Evolutionary conservation across 2,888 invertebrate species (phyloP), one percentile per base, ranked within the genome.

Genomic region (Cataglyphis cursor): DNA sequence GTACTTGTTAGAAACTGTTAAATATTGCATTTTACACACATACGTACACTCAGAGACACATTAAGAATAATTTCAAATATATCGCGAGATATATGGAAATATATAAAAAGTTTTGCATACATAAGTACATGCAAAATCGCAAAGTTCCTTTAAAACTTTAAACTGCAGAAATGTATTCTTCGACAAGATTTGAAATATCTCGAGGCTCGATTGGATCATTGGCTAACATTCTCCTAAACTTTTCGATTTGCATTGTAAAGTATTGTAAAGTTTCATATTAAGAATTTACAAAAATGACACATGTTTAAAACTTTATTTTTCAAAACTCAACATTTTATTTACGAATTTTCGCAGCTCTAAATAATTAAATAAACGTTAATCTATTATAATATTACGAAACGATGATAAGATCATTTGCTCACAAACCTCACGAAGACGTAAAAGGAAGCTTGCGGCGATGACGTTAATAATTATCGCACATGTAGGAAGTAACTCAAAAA

Each of bases 391-490:
- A 8, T n/a, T 15, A 54, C 35, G 4, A 68, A 44, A n/a, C 4
- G 5, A 0, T 66, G 38, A 66, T 54, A 75, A 24, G 35, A 35
- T 21, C 18, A 3, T 35, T 21, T 68, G 41, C 31, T 28, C 12
- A 54, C 2, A 44, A 78, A 8, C 24, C 35, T n/a, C n/a, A 15
- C n/a, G n/a, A 1, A 76, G n/a, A 68, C n/a, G 18, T 12, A 48
- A 15, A 81, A 57, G 81, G 81, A 81, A 61, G 21, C 28, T 64
- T 38, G 38, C 62, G 61, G 74, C 57, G 31, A 31, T 31, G 66
- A 74, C 61, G 41, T 59, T 83, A 82, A 65, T 73, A 66, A 74
- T 82, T 66, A 82, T 66, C 61, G 6, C 35, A 66, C 1, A 48
- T 6, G 31, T 38, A 41, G 48, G 73, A 80, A 80, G 21, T 57